Conservation (phyloP, 2,797 vertebrate species). For the Menidia menidia region DNA sequence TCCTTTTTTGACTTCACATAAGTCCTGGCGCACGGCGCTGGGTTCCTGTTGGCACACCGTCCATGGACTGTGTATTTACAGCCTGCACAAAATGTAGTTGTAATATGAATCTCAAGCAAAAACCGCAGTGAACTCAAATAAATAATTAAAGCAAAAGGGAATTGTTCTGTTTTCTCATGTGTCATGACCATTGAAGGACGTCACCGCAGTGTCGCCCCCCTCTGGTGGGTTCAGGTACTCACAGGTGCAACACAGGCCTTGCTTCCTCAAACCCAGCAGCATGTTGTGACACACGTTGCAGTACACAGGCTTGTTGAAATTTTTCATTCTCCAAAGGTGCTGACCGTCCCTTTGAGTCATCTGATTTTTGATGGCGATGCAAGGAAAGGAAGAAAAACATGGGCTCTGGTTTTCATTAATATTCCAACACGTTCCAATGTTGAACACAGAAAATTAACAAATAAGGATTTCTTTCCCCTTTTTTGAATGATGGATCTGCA, state of each 20-base stretch:
- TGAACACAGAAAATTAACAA: background rate
- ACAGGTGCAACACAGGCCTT: slow-evolving; percentile 93
- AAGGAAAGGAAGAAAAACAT: slow-evolving; percentile 3
- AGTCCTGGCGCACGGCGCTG: slow-evolving; percentile 89
- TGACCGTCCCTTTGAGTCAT: slow-evolving; percentile 91
- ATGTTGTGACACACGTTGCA: slow-evolving; percentile 91
- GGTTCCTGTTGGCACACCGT: slow-evolving; percentile 90
- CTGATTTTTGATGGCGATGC: slow-evolving; percentile 62
- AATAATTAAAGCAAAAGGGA: background rate
- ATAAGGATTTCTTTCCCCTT: background rate
- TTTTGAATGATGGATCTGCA: slow-evolving; percentile 4
- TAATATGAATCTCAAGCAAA: background rate
- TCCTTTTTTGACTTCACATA: slow-evolving; percentile 94
- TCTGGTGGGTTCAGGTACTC: slow-evolving; percentile 73
- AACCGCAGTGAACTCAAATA: background rate
- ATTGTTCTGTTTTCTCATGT: background rate
- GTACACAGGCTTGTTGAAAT: slow-evolving; percentile 90
- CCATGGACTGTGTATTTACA: slow-evolving; percentile 93
- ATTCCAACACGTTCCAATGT: background rate
- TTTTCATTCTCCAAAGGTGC: slow-evolving; percentile 93
- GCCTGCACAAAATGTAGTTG: slow-evolving; percentile 73
- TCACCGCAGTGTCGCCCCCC: slow-evolving; percentile 39
- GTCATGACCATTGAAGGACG: background rate
- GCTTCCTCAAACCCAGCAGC: slow-evolving; percentile 90
- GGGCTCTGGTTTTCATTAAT: background rate